Evolutionary conservation across 2,797 vertebrate genomes (phyloP).

Genomic region (Xenops minutus): DNA sequence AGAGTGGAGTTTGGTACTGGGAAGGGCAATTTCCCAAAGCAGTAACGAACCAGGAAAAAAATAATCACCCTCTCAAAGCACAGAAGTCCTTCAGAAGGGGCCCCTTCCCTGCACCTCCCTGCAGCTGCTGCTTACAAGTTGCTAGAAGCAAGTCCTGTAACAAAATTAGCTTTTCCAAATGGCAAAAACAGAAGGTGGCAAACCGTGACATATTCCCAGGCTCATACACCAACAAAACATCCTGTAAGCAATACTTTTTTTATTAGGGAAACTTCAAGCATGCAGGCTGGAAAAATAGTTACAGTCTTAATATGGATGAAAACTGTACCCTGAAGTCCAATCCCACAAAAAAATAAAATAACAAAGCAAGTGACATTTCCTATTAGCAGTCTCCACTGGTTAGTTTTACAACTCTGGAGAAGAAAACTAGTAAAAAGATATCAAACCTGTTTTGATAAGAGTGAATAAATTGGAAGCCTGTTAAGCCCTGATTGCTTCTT

Average conservation of each 20-base stretch:
- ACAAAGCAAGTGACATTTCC: neutral
- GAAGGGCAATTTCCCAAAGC: neutral
- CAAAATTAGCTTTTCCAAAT: conserved; percentile 55
- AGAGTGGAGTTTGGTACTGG: neutral
- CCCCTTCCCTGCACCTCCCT: neutral
- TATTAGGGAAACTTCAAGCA: neutral
- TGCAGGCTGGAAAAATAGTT: neutral
- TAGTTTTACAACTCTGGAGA: neutral
- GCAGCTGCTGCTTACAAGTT: conserved; percentile 6
- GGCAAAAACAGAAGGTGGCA: conserved; percentile 51
- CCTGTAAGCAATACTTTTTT: neutral
- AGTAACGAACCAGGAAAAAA: neutral
- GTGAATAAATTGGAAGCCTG: neutral
- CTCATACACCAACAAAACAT: neutral
- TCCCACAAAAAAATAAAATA: neutral
- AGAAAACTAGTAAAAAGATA: neutral
- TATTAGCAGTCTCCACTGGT: neutral
- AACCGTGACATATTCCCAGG: conserved; percentile 9
- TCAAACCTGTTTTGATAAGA: neutral
- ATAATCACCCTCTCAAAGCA: neutral
- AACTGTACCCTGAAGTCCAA: neutral
- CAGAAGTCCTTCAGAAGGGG: neutral
- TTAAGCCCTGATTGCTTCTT: neutral
- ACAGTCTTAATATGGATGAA: neutral
- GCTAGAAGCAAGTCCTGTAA: neutral